Percentiles rank a stretch among this genome's conserved stretches.
These are phyloP conservation scores for Drosophila neocordata DNA, from an alignment of 1,140 invertebrate genomes.

Conservation along the genomic window DNA sequence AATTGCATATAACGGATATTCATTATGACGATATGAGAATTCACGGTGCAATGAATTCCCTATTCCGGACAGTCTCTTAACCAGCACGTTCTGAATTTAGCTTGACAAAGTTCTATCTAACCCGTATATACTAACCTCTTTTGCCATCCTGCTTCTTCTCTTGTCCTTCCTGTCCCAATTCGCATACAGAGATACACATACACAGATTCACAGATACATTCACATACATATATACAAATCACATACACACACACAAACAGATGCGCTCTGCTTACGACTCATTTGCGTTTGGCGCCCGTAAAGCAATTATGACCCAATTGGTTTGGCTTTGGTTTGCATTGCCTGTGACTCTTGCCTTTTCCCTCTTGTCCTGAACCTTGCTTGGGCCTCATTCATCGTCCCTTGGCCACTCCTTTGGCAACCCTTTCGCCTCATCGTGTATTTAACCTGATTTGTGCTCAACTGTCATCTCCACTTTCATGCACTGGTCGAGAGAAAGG, in stretches of 20 bases:
- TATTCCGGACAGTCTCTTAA: background rate
- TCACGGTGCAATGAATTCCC: background rate
- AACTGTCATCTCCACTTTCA: conserved; percentile 37
- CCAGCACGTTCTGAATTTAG: conserved; percentile 6
- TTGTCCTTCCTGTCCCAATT: conserved; percentile 11
- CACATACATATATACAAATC: background rate
- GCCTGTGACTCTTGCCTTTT: conserved; percentile 3
- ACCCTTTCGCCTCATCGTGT: conserved; percentile 45
- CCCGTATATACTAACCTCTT: conserved; percentile 1
- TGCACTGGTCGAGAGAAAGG: conserved; percentile 32
- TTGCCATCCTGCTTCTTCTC: conserved; percentile 5
- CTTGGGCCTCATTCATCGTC: conserved; percentile 7
- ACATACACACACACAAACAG: conserved; percentile 20
- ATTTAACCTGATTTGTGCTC: conserved; percentile 73
- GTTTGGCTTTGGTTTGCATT: conserved; percentile 64
- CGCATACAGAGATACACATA: background rate
- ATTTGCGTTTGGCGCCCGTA: conserved; percentile 75
- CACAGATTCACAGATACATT: background rate
- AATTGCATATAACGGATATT: background rate
- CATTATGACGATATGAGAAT: background rate
- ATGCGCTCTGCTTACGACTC: conserved; percentile 64
- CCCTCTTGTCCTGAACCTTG: background rate
- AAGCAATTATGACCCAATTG: conserved; percentile 80
- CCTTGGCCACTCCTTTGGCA: conserved; percentile 15
- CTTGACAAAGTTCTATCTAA: conserved; percentile 10